A percentile compares a stretch with the other conserved stretches of the same genome.
These are phyloP conservation scores for Paralvinella palmiformis DNA, from an alignment of 1,140 invertebrate species.

Conservation along the genomic window DNA sequence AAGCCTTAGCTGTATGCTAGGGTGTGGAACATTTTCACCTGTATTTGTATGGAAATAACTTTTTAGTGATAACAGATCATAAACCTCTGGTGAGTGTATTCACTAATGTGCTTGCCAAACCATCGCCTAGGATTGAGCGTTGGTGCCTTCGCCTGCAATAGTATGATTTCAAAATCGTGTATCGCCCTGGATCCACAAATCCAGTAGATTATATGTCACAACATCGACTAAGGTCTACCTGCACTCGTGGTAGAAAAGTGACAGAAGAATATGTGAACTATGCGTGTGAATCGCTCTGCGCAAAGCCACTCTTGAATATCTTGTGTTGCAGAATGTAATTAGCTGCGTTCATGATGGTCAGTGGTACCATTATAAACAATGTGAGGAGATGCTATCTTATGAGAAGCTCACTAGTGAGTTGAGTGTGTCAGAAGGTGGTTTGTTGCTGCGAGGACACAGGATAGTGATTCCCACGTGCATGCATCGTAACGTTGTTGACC, in stretches of 20 bases:
- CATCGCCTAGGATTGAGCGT: neutral
- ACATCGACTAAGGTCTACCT: neutral
- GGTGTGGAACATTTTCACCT: constrained; percentile 44
- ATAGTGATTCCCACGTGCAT: constrained; percentile 23
- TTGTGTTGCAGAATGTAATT: neutral
- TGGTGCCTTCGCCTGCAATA: neutral
- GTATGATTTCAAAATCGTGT: neutral
- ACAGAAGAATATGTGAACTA: constrained; percentile 1
- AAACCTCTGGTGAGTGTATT: constrained; percentile 43
- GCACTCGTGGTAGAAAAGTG: neutral
- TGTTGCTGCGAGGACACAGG: constrained; percentile 17
- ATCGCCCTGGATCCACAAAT: neutral
- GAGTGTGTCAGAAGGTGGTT: constrained; percentile 6
- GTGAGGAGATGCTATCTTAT: neutral
- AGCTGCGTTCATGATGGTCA: neutral
- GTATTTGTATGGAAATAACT: constrained; percentile 33
- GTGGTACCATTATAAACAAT: neutral
- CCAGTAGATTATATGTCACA: neutral
- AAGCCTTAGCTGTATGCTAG: constrained; percentile 52
- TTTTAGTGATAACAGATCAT: constrained; percentile 35
- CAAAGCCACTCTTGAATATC: neutral
- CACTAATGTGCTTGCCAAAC: neutral
- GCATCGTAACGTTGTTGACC: constrained; percentile 15
- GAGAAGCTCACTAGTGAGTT: constrained; percentile 15
- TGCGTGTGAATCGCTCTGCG: neutral